A percentile compares a stretch with the other conserved stretches of the same genome.
phyloP scores from a whole-genome alignment of 2,797 vertebrate genomes.

The Helostoma temminkii region DNA sequence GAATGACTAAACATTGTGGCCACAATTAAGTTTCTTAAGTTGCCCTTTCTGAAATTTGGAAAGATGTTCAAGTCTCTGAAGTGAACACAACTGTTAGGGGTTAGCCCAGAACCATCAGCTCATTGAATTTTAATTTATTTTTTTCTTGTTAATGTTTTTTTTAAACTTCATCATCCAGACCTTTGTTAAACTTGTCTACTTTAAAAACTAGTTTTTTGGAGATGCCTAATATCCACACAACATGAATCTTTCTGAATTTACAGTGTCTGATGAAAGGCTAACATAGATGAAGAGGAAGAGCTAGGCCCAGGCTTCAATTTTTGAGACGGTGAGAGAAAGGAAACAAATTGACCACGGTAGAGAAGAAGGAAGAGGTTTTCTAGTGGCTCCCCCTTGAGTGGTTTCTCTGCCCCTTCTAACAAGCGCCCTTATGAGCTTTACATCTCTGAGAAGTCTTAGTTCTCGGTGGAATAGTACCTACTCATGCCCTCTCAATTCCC shows the following conservation, averaged over 20 bases:
- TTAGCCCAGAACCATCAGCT: constrained; percentile 22
- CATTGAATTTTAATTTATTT: background rate
- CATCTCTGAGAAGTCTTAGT: background rate
- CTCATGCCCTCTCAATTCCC: no score
- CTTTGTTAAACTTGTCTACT: background rate
- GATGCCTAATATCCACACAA: background rate
- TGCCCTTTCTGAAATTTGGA: constrained; percentile 24
- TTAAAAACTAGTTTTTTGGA: background rate
- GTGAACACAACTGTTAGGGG: constrained; percentile 37
- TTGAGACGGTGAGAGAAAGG: constrained; percentile 37
- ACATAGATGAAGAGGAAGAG: constrained; percentile 24
- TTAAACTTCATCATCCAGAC: background rate
- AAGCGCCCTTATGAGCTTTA: background rate
- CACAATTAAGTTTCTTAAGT: constrained; percentile 24
- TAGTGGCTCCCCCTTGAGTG: constrained; percentile 4
- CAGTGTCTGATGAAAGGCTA: constrained; percentile 36
- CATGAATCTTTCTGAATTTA: constrained; percentile 10
- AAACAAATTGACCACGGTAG: constrained; percentile 41
- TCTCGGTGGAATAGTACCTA: background rate
- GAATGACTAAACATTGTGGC: constrained; percentile 19
- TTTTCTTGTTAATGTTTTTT: background rate
- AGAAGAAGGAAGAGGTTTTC: constrained; percentile 53
- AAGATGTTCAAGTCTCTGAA: constrained; percentile 30
- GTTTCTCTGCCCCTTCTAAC: background rate
- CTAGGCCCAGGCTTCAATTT: constrained; percentile 21